Conservation (phyloP, 1,140 invertebrate genomes). For the Oryctes rhinoceros region DNA sequence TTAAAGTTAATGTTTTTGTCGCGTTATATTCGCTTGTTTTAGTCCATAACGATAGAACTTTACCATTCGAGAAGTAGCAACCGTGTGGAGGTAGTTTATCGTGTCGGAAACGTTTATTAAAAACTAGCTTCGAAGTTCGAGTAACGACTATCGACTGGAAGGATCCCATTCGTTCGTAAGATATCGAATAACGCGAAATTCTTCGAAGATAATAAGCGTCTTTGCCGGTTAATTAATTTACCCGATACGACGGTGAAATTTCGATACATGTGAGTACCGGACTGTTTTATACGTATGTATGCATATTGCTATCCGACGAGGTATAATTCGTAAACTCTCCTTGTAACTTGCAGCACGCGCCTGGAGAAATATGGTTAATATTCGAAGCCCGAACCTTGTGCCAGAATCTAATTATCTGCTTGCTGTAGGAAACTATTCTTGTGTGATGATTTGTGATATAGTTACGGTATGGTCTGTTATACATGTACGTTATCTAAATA, state of each 20-base stretch:
- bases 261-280: no score
- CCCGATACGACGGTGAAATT: no score
- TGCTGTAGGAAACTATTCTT: background rate
- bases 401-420: background rate
- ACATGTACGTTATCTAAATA: no score
- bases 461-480: background rate
- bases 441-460: background rate
- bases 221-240: no score
- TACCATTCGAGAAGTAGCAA: background rate
- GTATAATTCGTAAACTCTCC: background rate
- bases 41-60: background rate
- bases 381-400: background rate
- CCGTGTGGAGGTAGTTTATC: background rate
- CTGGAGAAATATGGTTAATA: background rate
- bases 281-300: background rate
- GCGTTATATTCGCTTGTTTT: background rate
- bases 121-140: background rate
- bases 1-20: background rate
- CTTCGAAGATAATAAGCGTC: no score
- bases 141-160: no score
- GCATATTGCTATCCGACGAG: background rate
- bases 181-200: no score
- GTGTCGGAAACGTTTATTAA: background rate
- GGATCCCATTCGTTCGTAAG: no score
- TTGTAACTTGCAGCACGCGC: background rate